Conservation (phyloP, 2,888 invertebrate genomes). For the Axea sp. region DNA sequence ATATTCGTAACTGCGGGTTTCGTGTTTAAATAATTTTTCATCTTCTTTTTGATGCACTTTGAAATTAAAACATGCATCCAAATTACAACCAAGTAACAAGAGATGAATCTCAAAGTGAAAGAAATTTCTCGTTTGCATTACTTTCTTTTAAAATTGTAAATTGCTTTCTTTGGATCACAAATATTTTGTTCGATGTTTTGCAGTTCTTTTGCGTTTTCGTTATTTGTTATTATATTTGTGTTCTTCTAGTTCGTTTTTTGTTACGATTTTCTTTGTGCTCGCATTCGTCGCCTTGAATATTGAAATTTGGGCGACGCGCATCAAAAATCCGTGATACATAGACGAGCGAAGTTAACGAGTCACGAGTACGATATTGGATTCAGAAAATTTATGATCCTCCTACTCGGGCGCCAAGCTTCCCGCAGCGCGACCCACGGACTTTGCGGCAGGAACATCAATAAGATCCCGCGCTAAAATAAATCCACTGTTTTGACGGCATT, state of each 20-base stretch:
- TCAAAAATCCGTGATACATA: conserved; percentile 66
- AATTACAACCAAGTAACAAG: conserved; percentile 47
- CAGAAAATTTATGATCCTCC: conserved; percentile 74
- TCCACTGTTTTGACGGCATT: conserved; percentile 75
- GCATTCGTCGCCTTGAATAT: conserved; percentile 40
- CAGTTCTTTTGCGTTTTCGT: neutral
- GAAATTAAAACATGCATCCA: conserved; percentile 39
- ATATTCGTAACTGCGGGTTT: conserved; percentile 42
- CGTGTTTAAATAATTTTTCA: conserved; percentile 47
- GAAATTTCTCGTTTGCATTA: conserved; percentile 11
- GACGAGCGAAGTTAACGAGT: conserved; percentile 71
- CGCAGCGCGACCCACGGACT: conserved; percentile 69
- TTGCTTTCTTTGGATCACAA: conserved; percentile 49
- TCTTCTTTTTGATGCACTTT: conserved; percentile 48
- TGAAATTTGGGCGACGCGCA: conserved; percentile 59
- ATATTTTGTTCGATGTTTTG: conserved; percentile 20
- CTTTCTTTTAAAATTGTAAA: conserved; percentile 41
- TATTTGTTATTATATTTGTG: conserved; percentile 3
- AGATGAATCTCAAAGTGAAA: conserved; percentile 47
- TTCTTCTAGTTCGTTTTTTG: neutral
- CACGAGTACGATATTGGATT: conserved; percentile 75
- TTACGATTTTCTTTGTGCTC: conserved; percentile 1
- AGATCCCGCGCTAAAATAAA: conserved; percentile 74
- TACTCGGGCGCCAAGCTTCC: conserved; percentile 70
- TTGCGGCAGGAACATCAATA: conserved; percentile 73